phyloP scores from a whole-genome alignment of 2,113 vertebrate genomes.

The Hydrolagus affinis region DNA sequence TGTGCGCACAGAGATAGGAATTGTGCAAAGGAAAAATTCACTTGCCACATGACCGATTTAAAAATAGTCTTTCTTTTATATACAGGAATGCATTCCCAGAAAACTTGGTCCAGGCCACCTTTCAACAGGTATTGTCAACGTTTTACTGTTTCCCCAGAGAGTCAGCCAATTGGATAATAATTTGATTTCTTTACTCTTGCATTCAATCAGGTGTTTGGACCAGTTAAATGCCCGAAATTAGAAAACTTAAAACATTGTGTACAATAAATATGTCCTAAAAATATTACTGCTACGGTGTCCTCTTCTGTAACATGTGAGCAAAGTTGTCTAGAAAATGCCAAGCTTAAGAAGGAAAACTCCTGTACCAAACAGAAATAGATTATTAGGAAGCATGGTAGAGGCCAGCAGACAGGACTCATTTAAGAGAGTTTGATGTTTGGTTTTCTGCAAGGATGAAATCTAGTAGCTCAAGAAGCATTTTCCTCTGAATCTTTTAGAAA shows the following conservation, averaged over 20 bases:
- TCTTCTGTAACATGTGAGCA: background rate
- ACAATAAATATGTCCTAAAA: background rate
- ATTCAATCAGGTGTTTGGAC: background rate
- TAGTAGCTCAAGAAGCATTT: no score
- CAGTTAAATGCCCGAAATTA: background rate
- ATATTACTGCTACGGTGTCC: background rate
- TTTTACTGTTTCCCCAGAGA: background rate
- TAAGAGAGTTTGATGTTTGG: no score
- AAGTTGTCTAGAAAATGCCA: background rate
- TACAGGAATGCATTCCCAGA: slow-evolving; percentile 96
- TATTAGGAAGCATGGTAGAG: no score
- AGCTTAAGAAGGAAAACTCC: background rate
- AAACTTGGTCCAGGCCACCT: slow-evolving; percentile 93
- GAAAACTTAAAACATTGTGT: background rate
- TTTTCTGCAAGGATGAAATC: no score
- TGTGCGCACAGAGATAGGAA: no score
- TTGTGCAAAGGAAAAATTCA: background rate
- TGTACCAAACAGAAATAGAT: background rate
- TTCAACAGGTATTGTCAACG: slow-evolving; percentile 76
- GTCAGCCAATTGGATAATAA: slow-evolving; percentile 31
- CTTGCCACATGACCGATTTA: background rate
- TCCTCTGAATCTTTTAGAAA: no score
- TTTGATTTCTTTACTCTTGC: slow-evolving; percentile 36
- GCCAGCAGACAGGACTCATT: no score
- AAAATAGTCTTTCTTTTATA: slow-evolving; percentile 5